Conservation (phyloP, 1,140 invertebrate genomes). For the Phthorimaea operculella region DNA sequence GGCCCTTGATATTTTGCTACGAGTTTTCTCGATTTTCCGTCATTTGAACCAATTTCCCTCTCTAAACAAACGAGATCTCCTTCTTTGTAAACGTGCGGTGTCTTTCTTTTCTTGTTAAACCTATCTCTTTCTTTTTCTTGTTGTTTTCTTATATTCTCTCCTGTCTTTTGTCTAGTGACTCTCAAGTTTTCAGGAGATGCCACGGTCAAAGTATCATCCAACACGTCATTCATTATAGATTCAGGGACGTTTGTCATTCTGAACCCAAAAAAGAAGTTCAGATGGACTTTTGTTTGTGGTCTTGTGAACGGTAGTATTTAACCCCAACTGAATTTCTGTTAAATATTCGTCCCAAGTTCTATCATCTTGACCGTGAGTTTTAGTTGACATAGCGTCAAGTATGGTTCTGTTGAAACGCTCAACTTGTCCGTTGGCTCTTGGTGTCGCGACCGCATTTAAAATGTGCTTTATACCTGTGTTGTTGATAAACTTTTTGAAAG, state of each 20-base stretch:
- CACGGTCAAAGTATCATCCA: constrained; percentile 10
- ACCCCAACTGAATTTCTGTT: constrained; percentile 22
- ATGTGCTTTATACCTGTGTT: constrained; percentile 10
- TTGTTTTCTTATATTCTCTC: constrained; percentile 15
- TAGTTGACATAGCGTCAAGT: constrained; percentile 16
- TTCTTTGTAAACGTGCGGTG: constrained; percentile 9
- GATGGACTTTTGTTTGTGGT: constrained; percentile 19
- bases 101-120: constrained; percentile 17
- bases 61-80: too few species aligned
- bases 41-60: too few species aligned
- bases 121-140: constrained; percentile 13
- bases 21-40: too few species aligned
- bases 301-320: constrained; percentile 24
- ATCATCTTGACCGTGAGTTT: constrained; percentile 13
- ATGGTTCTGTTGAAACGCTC: constrained; percentile 31
- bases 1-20: too few species aligned
- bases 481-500: constrained; percentile 11
- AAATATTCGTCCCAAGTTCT: constrained; percentile 24
- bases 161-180: not conserved
- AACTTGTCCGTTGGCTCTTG: constrained; percentile 30
- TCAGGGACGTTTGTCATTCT: constrained; percentile 14
- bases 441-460: too few species aligned
- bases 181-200: not conserved
- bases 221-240: constrained; percentile 15
- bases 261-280: constrained; percentile 22